Conservation (phyloP, 2,113 vertebrate genomes). For the Lampris megalopsis region DNA sequence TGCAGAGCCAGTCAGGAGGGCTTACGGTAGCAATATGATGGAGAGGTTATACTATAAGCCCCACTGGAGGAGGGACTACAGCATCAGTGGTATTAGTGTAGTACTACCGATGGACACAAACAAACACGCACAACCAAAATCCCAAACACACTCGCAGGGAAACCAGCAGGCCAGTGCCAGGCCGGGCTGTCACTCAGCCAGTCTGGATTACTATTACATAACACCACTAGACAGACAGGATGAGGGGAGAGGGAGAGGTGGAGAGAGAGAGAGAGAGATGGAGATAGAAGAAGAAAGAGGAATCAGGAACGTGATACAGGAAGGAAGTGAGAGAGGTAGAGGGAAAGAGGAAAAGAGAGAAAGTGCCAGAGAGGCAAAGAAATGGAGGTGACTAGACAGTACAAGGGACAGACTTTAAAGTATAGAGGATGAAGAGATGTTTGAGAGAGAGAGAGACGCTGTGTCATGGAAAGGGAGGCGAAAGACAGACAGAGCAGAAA, state of each 20-base stretch:
- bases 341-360: background rate
- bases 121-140: constrained; percentile 18
- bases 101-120: constrained; percentile 24
- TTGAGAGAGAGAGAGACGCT: background rate
- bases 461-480: background rate
- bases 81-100: constrained; percentile 45
- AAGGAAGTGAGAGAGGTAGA: background rate
- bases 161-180: constrained; percentile 43
- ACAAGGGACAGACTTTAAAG: constrained; percentile 1
- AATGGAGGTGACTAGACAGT: background rate
- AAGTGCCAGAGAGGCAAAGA: background rate
- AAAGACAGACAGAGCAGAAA: no score
- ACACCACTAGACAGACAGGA: constrained; percentile 30
- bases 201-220: constrained; percentile 58
- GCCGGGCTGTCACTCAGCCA: constrained; percentile 33
- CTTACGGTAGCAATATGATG: background rate
- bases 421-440: constrained; percentile 14
- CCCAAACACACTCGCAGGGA: constrained; percentile 14
- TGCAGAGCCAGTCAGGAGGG: background rate
- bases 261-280: background rate
- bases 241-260: constrained; percentile 13
- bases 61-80: constrained; percentile 27
- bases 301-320: no score
- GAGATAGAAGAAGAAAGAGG: no score
- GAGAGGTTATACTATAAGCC: background rate